Base-by-base conservation (phyloP, 2,888 invertebrate genomes). In the Troides helena region DNA sequence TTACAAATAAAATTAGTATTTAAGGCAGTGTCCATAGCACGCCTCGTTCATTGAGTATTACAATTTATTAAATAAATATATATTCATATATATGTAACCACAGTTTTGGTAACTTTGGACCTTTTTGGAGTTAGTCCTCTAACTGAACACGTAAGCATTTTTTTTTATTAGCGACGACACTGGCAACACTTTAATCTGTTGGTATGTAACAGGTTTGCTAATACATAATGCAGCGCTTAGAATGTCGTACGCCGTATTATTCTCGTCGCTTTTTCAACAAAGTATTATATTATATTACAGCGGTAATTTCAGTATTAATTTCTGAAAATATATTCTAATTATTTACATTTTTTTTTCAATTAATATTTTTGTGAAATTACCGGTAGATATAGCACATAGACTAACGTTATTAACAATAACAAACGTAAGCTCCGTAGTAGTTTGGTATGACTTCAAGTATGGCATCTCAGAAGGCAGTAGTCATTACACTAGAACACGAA, bases 381-480 rank as follows among this genome's bases (percentile, higher is more conserved):
- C 57, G 57, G 60, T 56, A 53, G 36, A 62, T 61, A 72, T 46
- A n/a, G 18, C 25, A 25, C 23, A 17, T 61, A 18, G 56, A 59
- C 61, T 61, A 61, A 50, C 59, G 18, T n/a, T 8, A 58, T 64
- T 53, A 56, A 67, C 36, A 60, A 58, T 50, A 58, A 69, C 71
- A 69, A 71, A 72, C 72, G 10, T 67, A n/a, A 56, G 21, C 7
- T 69, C 66, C 72, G 62, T 70, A 68, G 73, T 75, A 25, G 82
- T 90, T 90, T 90, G 90, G 89, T 90, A 92, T 92, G 90, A 91
- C 89, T 89, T 87, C 88, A 88, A 84, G 74, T 78, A 78, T 79
- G 79, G 79, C 78, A 78, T 72, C 76, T 73, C 73, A 75, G 71
- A 72, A 74, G 72, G 53, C 61, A 62, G 62, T 65, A 73, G 62